Conservation (phyloP, 2,797 vertebrate species). For the Accipiter minullus region DNA sequence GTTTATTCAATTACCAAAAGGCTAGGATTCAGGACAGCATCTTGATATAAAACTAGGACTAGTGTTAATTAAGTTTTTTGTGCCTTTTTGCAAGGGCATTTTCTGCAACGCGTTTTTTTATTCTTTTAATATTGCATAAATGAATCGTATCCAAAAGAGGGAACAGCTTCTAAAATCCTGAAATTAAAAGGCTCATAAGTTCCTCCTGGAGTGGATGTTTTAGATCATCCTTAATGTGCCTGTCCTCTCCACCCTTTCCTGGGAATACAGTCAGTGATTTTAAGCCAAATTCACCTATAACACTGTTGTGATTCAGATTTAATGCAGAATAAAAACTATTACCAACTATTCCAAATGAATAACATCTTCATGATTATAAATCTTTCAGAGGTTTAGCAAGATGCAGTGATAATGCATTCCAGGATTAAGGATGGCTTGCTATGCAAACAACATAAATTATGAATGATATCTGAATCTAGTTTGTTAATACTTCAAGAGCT, state of each 20-base stretch:
- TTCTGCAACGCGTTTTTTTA: background rate
- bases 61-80: background rate
- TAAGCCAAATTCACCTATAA: background rate
- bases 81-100: background rate
- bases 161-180: background rate
- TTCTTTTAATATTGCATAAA: background rate
- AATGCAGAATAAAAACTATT: background rate
- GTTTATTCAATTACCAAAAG: background rate
- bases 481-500: constrained; percentile 13
- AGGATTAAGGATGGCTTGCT: background rate
- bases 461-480: background rate
- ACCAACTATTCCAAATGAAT: background rate
- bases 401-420: background rate
- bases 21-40: background rate
- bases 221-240: background rate
- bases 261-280: background rate
- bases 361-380: background rate
- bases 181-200: background rate
- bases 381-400: background rate
- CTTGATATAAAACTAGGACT: background rate
- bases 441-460: constrained; percentile 18
- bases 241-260: background rate
- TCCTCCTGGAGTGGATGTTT: background rate
- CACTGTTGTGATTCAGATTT: background rate
- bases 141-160: background rate